These are phyloP conservation scores for Sclerurus mexicanus DNA, from an alignment of 2,113 vertebrate genomes.

Conservation along the genomic window DNA sequence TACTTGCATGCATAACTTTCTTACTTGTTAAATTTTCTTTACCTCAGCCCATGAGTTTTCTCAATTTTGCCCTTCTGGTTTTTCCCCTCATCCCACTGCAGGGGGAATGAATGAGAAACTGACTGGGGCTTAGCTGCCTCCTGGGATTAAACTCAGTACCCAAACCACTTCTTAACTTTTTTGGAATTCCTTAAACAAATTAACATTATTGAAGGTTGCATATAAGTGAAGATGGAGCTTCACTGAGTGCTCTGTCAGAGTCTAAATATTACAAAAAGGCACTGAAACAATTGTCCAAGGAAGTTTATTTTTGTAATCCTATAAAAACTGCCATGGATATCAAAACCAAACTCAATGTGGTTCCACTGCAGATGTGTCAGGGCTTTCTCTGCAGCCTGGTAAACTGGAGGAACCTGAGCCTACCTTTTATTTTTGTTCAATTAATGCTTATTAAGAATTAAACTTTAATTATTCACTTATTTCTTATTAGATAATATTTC, in stretches of 20 bases:
- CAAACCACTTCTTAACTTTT: neutral
- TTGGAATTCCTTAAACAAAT: neutral
- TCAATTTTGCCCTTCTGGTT: neutral
- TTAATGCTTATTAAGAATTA: neutral
- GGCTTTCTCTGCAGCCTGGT: neutral
- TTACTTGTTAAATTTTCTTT: neutral
- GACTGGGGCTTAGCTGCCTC: neutral
- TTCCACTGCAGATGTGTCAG: neutral
- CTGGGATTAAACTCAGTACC: neutral
- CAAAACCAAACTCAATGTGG: neutral
- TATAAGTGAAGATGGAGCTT: neutral
- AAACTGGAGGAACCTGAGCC: neutral
- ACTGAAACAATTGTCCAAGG: neutral
- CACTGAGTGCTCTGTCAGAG: neutral
- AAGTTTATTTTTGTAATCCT: neutral
- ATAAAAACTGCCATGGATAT: neutral
- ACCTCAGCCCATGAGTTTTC: neutral
- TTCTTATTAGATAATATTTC: neutral
- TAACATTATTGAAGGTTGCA: neutral
- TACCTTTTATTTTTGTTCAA: neutral
- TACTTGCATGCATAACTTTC: neutral
- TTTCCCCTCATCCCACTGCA: neutral
- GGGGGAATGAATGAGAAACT: neutral
- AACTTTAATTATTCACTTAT: neutral
- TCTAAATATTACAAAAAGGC: neutral